Conservation (phyloP, 2,888 invertebrate genomes). For the Portevinia maculata region DNA sequence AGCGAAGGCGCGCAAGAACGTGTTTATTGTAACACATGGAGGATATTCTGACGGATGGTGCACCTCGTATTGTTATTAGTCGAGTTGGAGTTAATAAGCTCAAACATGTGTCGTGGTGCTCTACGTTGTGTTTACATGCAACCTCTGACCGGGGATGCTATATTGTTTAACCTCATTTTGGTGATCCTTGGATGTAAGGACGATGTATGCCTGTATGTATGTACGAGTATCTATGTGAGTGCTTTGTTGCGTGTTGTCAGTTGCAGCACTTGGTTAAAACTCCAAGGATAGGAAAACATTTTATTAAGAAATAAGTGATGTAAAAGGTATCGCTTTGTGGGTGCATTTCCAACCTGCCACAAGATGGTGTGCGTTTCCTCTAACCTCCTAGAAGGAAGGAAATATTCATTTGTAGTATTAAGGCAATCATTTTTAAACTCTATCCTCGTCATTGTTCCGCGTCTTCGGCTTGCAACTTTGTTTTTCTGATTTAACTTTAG, state of each 20-base stretch:
- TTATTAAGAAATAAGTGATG: slow-evolving; percentile 39
- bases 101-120: slow-evolving; percentile 27
- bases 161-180: slow-evolving; percentile 51
- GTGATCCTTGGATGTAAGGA: slow-evolving; percentile 13
- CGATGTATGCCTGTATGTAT: not conserved
- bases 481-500: too few species aligned
- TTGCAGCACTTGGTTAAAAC: slow-evolving; percentile 4
- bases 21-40: slow-evolving; percentile 67
- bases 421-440: too few species aligned
- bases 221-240: not conserved
- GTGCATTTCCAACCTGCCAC: not conserved
- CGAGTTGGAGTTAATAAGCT: slow-evolving; percentile 70
- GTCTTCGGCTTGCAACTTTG: too few species aligned
- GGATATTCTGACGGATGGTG: slow-evolving; percentile 70
- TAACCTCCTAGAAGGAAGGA: not conserved
- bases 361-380: slow-evolving; percentile 2
- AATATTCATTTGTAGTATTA: slow-evolving; percentile 8
- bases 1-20: slow-evolving; percentile 33
- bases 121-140: slow-evolving; percentile 28
- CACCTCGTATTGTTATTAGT: slow-evolving; percentile 61
- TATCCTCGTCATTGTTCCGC: too few species aligned
- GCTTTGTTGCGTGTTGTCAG: too few species aligned
- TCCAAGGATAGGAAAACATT: slow-evolving; percentile 37
- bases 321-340: slow-evolving; percentile 25
- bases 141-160: slow-evolving; percentile 43